Percentiles rank a stretch among this genome's conserved stretches.
phyloP scores from a whole-genome alignment of 1,140 invertebrate genomes.

The Drosophila kohkoa region DNA sequence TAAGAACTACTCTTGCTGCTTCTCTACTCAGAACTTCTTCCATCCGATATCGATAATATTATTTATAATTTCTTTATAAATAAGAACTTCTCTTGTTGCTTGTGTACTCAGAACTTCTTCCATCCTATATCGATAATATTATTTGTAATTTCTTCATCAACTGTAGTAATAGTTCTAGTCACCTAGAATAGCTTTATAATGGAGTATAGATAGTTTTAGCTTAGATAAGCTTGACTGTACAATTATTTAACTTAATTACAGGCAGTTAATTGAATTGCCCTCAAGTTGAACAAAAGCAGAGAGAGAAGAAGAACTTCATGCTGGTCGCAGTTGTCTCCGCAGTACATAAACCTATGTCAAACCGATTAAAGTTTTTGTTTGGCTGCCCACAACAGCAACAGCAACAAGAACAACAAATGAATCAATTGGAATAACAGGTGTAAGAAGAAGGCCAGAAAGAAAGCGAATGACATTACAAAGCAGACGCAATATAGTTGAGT shows the following conservation, averaged over 20 bases:
- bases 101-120: too few relatives aligned
- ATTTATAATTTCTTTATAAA: too few relatives aligned
- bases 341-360: conserved; percentile 28
- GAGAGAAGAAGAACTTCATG: not conserved
- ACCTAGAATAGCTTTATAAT: conserved; percentile 29
- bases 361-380: conserved; percentile 41
- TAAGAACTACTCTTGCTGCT: too few relatives aligned
- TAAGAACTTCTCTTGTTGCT: too few relatives aligned
- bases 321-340: not conserved
- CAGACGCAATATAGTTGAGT: conserved; percentile 69
- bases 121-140: too few relatives aligned
- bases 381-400: conserved; percentile 24
- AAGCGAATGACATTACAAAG: conserved; percentile 48
- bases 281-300: conserved; percentile 1
- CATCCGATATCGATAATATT: too few relatives aligned
- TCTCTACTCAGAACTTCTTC: too few relatives aligned
- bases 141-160: too few relatives aligned
- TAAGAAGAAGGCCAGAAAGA: conserved; percentile 15
- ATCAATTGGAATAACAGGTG: conserved; percentile 30
- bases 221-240: not conserved
- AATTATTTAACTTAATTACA: conserved; percentile 52
- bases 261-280: conserved; percentile 66
- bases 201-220: conserved; percentile 9
- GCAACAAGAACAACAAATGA: conserved; percentile 21
- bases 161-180: not conserved